Evolutionary conservation across 2,113 vertebrate species (phyloP).

Genomic region (Elgaria multicarinata): DNA sequence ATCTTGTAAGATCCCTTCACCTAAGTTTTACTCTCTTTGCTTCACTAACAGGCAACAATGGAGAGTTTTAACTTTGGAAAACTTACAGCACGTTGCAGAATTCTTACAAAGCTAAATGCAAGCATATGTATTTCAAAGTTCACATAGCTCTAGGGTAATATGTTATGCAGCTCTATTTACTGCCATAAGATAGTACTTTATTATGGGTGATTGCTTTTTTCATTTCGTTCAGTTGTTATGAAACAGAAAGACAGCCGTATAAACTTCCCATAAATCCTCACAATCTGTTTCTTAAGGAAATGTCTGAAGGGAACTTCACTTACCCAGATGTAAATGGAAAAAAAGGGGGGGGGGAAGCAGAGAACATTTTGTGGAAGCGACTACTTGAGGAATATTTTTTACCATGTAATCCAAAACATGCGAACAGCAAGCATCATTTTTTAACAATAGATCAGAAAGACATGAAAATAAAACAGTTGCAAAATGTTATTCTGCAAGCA

Average conservation of each 20-base stretch:
- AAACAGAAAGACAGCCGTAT: constrained; percentile 29
- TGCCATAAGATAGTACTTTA: constrained; percentile 38
- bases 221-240: constrained; percentile 45
- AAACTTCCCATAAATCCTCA: constrained; percentile 35
- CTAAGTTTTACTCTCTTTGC: not conserved
- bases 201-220: constrained; percentile 50
- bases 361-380: not conserved
- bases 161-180: constrained; percentile 59
- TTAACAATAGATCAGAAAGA: not conserved
- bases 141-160: constrained; percentile 51
- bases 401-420: constrained; percentile 5
- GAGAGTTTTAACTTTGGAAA: constrained; percentile 34
- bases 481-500: constrained; percentile 1
- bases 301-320: not conserved
- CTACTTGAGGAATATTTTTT: constrained; percentile 28
- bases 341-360: not conserved
- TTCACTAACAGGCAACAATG: not conserved
- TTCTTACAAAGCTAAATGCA: constrained; percentile 37
- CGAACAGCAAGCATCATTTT: not conserved
- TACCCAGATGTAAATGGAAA: constrained; percentile 4
- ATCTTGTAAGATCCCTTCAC: no score
- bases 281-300: constrained; percentile 38
- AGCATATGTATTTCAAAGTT: constrained; percentile 49
- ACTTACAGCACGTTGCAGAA: constrained; percentile 23
- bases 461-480: not conserved